Evolutionary conservation across 2,113 vertebrate species (phyloP).

Genomic region (Philantomba maxwellii): DNA sequence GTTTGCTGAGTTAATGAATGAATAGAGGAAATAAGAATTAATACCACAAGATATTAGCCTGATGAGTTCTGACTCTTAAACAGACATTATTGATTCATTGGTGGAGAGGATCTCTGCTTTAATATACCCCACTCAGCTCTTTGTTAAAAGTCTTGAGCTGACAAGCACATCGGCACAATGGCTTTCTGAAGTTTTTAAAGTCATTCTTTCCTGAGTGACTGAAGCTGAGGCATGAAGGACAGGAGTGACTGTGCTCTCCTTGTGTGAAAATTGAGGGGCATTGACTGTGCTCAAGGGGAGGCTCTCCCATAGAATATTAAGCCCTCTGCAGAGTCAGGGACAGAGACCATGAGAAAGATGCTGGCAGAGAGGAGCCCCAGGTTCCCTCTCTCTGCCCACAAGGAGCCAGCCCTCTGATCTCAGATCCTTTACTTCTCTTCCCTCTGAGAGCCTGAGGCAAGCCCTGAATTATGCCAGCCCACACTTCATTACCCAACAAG

Average conservation of each 20-base stretch:
- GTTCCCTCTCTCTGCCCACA: neutral
- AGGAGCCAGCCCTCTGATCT: neutral
- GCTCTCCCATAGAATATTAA: neutral
- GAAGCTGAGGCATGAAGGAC: neutral
- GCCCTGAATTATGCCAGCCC: slow-evolving; percentile 14
- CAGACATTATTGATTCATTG: neutral
- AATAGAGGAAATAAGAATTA: neutral
- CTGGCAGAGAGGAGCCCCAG: neutral
- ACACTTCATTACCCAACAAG: slow-evolving; percentile 61
- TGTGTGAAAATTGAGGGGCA: neutral
- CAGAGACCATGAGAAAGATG: neutral
- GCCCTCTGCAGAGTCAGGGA: neutral
- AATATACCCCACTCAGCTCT: neutral
- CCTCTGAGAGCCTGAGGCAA: slow-evolving; percentile 18
- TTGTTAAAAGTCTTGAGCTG: neutral
- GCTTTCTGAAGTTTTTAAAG: neutral
- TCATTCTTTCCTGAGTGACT: neutral
- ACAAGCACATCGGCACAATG: neutral
- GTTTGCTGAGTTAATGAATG: neutral
- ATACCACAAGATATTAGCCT: neutral
- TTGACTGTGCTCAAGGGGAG: neutral
- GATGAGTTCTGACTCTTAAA: neutral
- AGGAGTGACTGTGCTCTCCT: neutral
- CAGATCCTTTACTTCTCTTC: slow-evolving; percentile 24
- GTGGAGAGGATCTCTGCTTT: neutral